Evolutionary conservation across 1,140 invertebrate species (phyloP), one percentile per base, ranked within the genome.

Genomic region (Hesperophylax magnus): DNA sequence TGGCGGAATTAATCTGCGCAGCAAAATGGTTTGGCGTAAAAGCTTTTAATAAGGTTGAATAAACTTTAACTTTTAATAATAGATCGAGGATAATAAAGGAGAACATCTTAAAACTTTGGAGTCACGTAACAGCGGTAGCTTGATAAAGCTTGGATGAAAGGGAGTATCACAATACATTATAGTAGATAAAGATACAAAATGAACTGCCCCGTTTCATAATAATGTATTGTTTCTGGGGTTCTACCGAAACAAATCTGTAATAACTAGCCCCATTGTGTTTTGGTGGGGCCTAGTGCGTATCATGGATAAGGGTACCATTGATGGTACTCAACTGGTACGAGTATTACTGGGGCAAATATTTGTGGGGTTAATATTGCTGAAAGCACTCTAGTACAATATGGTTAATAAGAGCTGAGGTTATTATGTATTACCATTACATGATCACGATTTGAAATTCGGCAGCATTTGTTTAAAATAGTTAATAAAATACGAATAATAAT

Each of bases 301-400:
- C 69, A 54, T 54, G 69, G 20, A 72, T 54, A 17, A 72, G 69
- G 69, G 69, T 72, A 20, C 18, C 14, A 53, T 54, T 54, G 47
- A 72, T 17, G 63, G 69, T 27, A 53, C 69, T 53, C 69, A 20
- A 22, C 69, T 54, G 69, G 69, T 54, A 72, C 39, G 54, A 72
- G 53, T 22, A 54, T 72, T 72, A 67, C 15, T 67, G 27, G 63
- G 63, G 63, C 63, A 67, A 67, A 67, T 67, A 67, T 54, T 72
- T 72, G 22, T 53, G 47, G 69, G 69, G 69, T 53, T 20, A 71
- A 71, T 20, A 71, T 47, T 47, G 1, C 39, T 22, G 67, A 53
- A 34, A 47, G 52, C 3, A 54, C 69, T 27, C 69, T 2, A 34
- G 15, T 72, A 54, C 52, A 72, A 56, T 56, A 54, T 54, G 47